Conservation (phyloP, 2,113 vertebrate species). For the Gymnobelideus leadbeateri region DNA sequence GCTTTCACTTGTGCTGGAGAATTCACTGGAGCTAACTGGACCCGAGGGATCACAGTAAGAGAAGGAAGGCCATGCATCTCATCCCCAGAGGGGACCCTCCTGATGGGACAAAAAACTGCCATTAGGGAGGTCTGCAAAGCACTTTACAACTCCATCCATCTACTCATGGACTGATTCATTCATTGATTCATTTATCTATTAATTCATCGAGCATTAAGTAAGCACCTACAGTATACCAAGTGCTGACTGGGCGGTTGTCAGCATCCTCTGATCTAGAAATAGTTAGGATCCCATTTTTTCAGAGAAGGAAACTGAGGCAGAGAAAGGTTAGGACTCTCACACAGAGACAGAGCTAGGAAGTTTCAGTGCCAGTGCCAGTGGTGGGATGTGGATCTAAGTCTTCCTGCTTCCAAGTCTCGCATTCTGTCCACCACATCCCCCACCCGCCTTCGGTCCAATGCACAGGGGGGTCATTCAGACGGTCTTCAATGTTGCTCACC, state of each 20-base stretch:
- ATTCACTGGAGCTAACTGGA: fast-evolving
- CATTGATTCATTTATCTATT: too few relatives aligned
- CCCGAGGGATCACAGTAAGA: too few relatives aligned
- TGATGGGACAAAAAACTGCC: too few relatives aligned
- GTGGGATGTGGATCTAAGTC: too few relatives aligned
- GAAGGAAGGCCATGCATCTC: too few relatives aligned
- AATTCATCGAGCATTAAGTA: not conserved
- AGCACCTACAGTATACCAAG: not conserved
- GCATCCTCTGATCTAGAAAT: too few relatives aligned
- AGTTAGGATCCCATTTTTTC: not conserved
- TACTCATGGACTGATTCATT: too few relatives aligned
- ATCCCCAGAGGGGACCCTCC: not conserved
- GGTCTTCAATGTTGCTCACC: fast-evolving
- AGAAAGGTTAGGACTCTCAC: not conserved
- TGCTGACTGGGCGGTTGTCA: too few relatives aligned
- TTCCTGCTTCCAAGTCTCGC: too few relatives aligned
- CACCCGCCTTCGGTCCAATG: not conserved
- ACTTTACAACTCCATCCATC: too few relatives aligned
- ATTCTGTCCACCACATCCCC: too few relatives aligned
- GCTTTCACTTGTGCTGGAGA: fast-evolving
- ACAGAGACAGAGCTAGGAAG: not conserved
- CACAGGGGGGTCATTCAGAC: not conserved
- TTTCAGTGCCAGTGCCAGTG: too few relatives aligned
- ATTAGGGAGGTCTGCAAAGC: not conserved
- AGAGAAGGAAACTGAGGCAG: not conserved